Conservation (phyloP, 1,140 invertebrate genomes). For the Diuraphis noxia region DNA sequence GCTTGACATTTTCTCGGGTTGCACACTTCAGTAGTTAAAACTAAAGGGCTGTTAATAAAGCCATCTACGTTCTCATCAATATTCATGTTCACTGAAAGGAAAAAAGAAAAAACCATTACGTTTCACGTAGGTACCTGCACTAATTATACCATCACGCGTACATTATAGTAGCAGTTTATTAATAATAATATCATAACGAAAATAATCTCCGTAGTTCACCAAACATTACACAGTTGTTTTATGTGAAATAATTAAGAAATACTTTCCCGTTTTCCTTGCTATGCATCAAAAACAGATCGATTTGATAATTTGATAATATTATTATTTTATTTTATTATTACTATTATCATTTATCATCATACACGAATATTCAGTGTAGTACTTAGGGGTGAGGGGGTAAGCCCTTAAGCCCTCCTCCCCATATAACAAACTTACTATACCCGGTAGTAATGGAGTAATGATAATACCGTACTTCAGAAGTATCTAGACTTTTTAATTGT, state of each 20-base stretch:
- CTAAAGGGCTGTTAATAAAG: constrained; percentile 22
- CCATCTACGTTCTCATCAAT: neutral
- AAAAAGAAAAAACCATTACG: neutral
- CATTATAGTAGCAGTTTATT: neutral
- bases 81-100: constrained; percentile 3
- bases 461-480: too few relatives aligned
- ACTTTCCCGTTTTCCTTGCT: neutral
- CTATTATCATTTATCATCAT: neutral
- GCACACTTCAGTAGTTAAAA: constrained; percentile 32
- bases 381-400: too few relatives aligned
- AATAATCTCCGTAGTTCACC: neutral
- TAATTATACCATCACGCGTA: neutral
- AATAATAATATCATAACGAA: neutral
- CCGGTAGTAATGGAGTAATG: too few relatives aligned
- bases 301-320: neutral
- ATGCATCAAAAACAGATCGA: neutral
- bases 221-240: neutral
- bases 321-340: neutral
- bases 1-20: constrained; percentile 53
- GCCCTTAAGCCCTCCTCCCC: too few relatives aligned
- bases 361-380: neutral
- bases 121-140: neutral
- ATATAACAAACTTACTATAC: too few relatives aligned
- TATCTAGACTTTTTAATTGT: too few relatives aligned
- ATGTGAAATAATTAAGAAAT: neutral